These are phyloP conservation scores for Amphiprion percula DNA, from an alignment of 2,113 vertebrate species.

Conservation along the genomic window DNA sequence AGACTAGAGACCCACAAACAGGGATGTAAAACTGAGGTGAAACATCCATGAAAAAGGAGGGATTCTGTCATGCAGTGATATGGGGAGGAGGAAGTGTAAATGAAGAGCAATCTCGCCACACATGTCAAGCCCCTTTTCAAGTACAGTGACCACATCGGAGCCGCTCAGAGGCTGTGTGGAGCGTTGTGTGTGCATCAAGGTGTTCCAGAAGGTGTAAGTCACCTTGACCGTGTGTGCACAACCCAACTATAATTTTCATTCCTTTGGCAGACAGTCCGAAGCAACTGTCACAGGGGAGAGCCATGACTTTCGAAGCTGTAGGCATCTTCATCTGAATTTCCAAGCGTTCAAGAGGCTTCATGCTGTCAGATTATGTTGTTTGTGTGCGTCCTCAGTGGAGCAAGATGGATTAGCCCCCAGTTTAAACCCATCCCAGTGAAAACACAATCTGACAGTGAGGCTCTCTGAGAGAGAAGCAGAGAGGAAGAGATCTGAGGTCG, in stretches of 20 bases:
- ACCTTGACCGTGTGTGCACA: slow-evolving; percentile 48
- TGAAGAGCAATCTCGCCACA: slow-evolving; percentile 17
- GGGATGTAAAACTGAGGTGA: slow-evolving; percentile 5
- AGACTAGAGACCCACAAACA: slow-evolving; percentile 15
- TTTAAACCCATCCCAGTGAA: slow-evolving; percentile 53
- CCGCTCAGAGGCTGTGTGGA: background rate
- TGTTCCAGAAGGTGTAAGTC: slow-evolving; percentile 52
- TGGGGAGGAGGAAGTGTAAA: slow-evolving; percentile 30
- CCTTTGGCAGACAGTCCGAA: slow-evolving; percentile 43
- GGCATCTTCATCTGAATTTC: slow-evolving; percentile 62
- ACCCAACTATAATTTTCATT: slow-evolving; percentile 37
- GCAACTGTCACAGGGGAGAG: slow-evolving; percentile 16
- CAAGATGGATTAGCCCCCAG: slow-evolving; percentile 68
- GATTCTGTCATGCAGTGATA: slow-evolving; percentile 3
- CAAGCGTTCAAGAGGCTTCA: slow-evolving; percentile 38
- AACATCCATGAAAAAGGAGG: background rate
- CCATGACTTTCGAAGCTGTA: slow-evolving; percentile 34
- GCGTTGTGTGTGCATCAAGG: slow-evolving; percentile 20
- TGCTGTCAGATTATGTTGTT: slow-evolving; percentile 56
- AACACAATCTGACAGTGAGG: slow-evolving; percentile 57
- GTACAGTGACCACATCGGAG: slow-evolving; percentile 2
- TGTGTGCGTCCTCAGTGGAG: slow-evolving; percentile 39
- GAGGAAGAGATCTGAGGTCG: slow-evolving; percentile 37
- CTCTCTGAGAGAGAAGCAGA: slow-evolving; percentile 39
- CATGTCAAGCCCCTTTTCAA: slow-evolving; percentile 20